Evolutionary conservation across 2,113 vertebrate species (phyloP).

Genomic region (Phalacrocorax aristotelis): DNA sequence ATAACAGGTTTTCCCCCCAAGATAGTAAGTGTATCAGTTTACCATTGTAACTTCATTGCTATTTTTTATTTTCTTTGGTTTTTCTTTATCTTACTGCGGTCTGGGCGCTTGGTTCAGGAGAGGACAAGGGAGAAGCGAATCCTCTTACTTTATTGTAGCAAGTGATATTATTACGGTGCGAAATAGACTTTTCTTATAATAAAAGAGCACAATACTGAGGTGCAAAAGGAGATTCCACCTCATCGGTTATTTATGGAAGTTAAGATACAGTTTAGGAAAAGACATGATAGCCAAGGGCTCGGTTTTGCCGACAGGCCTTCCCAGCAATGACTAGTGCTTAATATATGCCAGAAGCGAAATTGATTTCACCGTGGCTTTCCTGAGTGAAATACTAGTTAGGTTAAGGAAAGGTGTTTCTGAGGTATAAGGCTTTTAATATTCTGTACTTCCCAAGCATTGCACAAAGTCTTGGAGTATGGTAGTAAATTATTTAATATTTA

Average conservation of each 20-base stretch:
- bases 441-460: neutral
- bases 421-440: neutral
- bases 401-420: neutral
- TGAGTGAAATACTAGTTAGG: neutral
- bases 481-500: neutral
- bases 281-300: neutral
- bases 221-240: conserved; percentile 5
- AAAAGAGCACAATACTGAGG: neutral
- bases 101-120: neutral
- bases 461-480: neutral
- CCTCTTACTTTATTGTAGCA: neutral
- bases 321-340: neutral
- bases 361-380: neutral
- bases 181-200: neutral
- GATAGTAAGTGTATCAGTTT: conserved; percentile 51
- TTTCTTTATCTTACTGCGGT: conserved; percentile 29
- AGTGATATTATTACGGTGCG: neutral
- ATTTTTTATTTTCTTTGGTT: conserved; percentile 44
- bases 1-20: conserved; percentile 28
- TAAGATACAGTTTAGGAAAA: neutral
- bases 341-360: neutral
- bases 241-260: conserved; percentile 17
- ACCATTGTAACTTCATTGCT: conserved; percentile 28
- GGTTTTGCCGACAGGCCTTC: neutral
- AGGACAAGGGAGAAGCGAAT: neutral